Conservation (phyloP, 2,888 invertebrate species). For the Diloba caeruleocephala region DNA sequence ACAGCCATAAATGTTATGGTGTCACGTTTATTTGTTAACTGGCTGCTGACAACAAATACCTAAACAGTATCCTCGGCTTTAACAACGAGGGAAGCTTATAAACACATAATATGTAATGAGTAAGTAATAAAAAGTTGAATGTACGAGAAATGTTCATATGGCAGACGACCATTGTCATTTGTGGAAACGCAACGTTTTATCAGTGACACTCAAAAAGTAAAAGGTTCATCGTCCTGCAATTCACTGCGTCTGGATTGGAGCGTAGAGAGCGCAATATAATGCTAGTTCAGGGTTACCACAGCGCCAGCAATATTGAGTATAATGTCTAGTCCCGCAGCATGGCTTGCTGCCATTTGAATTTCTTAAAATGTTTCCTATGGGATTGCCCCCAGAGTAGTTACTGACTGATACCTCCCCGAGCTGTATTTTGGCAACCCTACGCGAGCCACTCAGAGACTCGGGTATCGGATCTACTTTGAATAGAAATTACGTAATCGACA, state of each 20-base stretch:
- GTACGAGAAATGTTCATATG: slow-evolving; percentile 23
- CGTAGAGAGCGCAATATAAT: slow-evolving; percentile 36
- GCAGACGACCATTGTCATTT: slow-evolving; percentile 32
- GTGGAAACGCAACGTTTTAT: slow-evolving; percentile 34
- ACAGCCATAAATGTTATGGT: slow-evolving; percentile 30
- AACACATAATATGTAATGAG: slow-evolving; percentile 5
- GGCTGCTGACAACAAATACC: slow-evolving; percentile 29
- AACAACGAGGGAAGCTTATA: slow-evolving; percentile 10
- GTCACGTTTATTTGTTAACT: slow-evolving; percentile 47
- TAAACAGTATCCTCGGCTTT: slow-evolving; percentile 38
- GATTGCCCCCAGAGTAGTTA: slow-evolving; percentile 54
- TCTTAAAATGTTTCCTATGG: slow-evolving; percentile 66
- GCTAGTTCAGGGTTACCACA: slow-evolving; percentile 45
- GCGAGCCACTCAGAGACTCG: slow-evolving; percentile 47
- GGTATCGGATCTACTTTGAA: slow-evolving; percentile 71
- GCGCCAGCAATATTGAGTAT: slow-evolving; percentile 45
- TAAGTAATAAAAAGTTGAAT: slow-evolving; percentile 28
- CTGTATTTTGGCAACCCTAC: slow-evolving; percentile 62
- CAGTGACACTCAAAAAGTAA: slow-evolving; percentile 40
- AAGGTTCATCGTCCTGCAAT: slow-evolving; percentile 39
- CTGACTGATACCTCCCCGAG: slow-evolving; percentile 35
- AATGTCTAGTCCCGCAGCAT: slow-evolving; percentile 59
- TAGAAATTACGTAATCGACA: slow-evolving; percentile 76
- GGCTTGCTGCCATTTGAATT: slow-evolving; percentile 68
- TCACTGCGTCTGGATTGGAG: slow-evolving; percentile 29